phyloP scores from a whole-genome alignment of 92 coral and sea anemone genomes.

The Parazoanthus swiftii region DNA sequence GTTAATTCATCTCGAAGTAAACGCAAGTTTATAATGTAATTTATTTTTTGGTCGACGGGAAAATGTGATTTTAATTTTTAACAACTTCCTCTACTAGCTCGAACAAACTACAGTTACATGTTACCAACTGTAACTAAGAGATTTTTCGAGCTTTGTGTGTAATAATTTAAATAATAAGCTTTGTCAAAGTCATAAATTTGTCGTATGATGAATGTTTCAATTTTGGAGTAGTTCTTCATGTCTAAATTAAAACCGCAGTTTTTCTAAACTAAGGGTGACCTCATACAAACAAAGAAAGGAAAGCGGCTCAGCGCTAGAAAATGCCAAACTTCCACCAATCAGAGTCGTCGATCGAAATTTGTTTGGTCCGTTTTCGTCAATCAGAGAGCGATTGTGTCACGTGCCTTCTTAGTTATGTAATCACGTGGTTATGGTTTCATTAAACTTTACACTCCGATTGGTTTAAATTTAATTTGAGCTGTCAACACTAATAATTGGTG shows the following conservation, averaged over 20 bases:
- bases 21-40: background rate
- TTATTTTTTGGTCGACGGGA: background rate
- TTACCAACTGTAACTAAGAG: background rate
- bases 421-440: conserved; percentile 72
- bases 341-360: conserved; percentile 35
- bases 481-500: conserved; percentile 96
- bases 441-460: conserved; percentile 60
- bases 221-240: conserved; percentile 34
- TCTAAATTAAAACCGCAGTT: conserved; percentile 53
- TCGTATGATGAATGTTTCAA: conserved; percentile 25
- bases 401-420: conserved; percentile 43
- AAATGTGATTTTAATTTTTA: conserved; percentile 22
- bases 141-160: background rate
- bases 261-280: conserved; percentile 36
- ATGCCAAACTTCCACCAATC: conserved; percentile 60
- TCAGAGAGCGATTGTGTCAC: conserved; percentile 51
- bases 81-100: conserved; percentile 20
- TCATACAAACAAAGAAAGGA: conserved; percentile 68
- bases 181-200: conserved; percentile 34
- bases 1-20: background rate
- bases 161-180: conserved; percentile 11
- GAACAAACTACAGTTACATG: conserved; percentile 5
- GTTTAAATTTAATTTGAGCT: conserved; percentile 74
- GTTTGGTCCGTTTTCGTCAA: conserved; percentile 58
- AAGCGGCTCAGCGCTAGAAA: conserved; percentile 53